A percentile compares a stretch with the other conserved stretches of the same genome.
Conservation (phyloP, 1,140 invertebrate species). For the Galleria mellonella region DNA sequence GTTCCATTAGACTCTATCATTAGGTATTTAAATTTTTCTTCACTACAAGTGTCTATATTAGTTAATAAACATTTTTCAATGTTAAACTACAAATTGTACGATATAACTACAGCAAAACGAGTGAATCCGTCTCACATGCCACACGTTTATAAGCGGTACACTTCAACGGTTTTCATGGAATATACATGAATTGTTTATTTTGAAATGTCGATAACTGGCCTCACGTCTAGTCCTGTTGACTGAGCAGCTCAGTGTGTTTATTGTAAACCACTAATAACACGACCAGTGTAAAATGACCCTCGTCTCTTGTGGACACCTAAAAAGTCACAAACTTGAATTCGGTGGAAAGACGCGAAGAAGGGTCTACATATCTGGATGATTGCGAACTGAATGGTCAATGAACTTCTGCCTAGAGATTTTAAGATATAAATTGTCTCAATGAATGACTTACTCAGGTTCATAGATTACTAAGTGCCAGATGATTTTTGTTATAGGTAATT, state of each 20-base stretch:
- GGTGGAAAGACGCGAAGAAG: neutral
- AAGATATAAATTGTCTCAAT: slow-evolving; percentile 11
- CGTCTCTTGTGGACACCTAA: neutral
- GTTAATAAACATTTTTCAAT: no score
- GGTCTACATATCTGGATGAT: slow-evolving; percentile 16
- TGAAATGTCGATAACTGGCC: slow-evolving; percentile 51
- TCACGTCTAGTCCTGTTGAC: slow-evolving; percentile 47
- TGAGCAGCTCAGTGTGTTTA: slow-evolving; percentile 53
- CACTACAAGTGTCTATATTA: no score
- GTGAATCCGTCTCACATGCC: no score
- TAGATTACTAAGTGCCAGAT: no score
- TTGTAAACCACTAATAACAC: slow-evolving; percentile 26
- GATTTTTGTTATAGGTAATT: no score
- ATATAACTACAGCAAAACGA: no score
- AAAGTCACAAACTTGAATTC: neutral
- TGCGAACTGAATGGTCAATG: slow-evolving; percentile 24
- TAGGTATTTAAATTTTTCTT: no score
- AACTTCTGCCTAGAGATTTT: slow-evolving; percentile 27
- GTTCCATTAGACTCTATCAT: no score
- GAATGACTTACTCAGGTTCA: no score
- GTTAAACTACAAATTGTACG: no score
- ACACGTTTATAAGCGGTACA: slow-evolving; percentile 3
- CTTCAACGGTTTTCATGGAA: slow-evolving; percentile 43
- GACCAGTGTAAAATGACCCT: slow-evolving; percentile 25
- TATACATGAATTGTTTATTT: slow-evolving; percentile 58